These are phyloP conservation scores for Bembecia ichneumoniformis DNA, from an alignment of 2,888 invertebrate genomes.

Conservation along the genomic window DNA sequence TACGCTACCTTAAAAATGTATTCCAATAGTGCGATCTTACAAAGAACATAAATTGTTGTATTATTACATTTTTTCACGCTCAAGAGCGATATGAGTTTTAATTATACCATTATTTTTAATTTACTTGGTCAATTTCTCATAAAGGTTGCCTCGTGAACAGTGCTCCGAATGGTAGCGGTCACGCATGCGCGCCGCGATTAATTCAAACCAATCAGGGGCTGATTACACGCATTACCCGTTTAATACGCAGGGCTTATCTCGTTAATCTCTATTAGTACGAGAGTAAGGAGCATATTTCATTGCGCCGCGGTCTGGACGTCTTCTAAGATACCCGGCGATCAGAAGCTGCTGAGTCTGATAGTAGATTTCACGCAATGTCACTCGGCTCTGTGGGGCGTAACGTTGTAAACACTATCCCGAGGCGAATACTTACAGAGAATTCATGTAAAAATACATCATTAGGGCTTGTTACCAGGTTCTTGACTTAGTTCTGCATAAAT, in stretches of 20 bases:
- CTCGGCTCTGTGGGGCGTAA: constrained; percentile 14
- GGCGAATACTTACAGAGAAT: constrained; percentile 19
- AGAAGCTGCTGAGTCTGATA: constrained; percentile 36
- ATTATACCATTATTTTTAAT: constrained; percentile 67
- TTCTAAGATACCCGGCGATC: constrained; percentile 17
- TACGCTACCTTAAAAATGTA: background rate
- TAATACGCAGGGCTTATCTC: constrained; percentile 17
- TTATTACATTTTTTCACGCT: constrained; percentile 25
- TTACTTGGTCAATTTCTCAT: constrained; percentile 56
- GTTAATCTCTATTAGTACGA: constrained; percentile 17
- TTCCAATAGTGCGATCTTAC: background rate
- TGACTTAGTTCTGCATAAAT: background rate
- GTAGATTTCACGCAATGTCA: constrained; percentile 61
- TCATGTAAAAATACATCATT: constrained; percentile 26
- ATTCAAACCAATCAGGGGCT: constrained; percentile 69
- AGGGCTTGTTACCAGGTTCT: constrained; percentile 7
- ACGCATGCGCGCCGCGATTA: constrained; percentile 66
- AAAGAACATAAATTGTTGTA: background rate
- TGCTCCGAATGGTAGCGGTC: constrained; percentile 58
- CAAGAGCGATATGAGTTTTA: constrained; percentile 51
- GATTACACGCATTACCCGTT: constrained; percentile 64
- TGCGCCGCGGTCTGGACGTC: constrained; percentile 4
- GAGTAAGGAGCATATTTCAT: constrained; percentile 23
- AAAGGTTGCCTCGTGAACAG: constrained; percentile 36
- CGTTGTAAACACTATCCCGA: constrained; percentile 24